A percentile compares a stretch with the other conserved stretches of the same genome.
These are phyloP conservation scores for Minunthozetes semirufus DNA, from an alignment of 2,888 invertebrate genomes.

Conservation along the genomic window DNA sequence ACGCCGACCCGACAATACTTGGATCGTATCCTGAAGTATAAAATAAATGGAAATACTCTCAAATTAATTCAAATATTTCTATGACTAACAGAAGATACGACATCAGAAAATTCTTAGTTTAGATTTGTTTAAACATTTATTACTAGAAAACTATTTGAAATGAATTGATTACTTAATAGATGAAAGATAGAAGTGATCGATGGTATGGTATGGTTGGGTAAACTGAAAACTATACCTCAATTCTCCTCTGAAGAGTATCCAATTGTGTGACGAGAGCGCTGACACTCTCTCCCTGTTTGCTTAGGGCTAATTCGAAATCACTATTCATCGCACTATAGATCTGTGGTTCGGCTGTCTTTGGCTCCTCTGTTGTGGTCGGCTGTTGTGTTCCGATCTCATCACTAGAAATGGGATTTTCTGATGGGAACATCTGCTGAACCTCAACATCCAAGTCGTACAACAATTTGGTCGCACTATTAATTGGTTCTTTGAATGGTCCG, in stretches of 20 bases:
- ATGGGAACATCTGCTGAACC: conserved; percentile 20
- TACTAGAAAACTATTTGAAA: too few relatives aligned
- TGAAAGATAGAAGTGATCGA: too few relatives aligned
- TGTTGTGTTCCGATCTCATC: not conserved
- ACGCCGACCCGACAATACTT: conserved; percentile 35
- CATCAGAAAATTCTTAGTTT: too few relatives aligned
- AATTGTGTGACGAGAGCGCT: conserved; percentile 30
- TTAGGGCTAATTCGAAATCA: conserved; percentile 29
- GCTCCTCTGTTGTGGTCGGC: not conserved
- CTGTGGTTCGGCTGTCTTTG: conserved; percentile 20
- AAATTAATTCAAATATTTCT: too few relatives aligned
- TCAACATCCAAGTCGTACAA: conserved; percentile 36
- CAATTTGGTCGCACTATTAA: conserved; percentile 35
- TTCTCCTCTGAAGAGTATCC: conserved; percentile 29
- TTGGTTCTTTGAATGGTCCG: conserved; percentile 1
- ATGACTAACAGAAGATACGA: too few relatives aligned
- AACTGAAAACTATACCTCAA: conserved; percentile 22
- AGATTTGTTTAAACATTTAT: too few relatives aligned
- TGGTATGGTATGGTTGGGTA: too few relatives aligned
- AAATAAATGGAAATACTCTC: not conserved
- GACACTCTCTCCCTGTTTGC: conserved; percentile 12
- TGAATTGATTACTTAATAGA: too few relatives aligned
- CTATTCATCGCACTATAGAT: conserved; percentile 31
- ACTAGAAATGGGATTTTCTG: not conserved
- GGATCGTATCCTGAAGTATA: conserved; percentile 27